Base-by-base conservation (phyloP, 2,113 vertebrate genomes). In the Cephalopterus ornatus region DNA sequence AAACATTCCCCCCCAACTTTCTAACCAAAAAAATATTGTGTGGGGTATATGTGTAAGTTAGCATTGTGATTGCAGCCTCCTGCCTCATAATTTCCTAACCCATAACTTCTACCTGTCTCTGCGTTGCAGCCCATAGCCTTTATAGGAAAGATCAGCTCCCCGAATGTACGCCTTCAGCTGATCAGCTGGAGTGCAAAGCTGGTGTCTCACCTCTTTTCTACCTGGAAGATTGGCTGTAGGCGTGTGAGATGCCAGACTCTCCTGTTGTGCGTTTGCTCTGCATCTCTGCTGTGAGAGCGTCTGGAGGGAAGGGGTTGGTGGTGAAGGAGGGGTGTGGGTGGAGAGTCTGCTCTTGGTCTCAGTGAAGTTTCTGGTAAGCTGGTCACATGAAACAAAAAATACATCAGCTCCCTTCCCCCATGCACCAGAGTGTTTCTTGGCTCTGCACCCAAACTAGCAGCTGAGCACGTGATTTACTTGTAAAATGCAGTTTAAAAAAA, bases 401-500 rank as follows among this genome's bases (percentile, higher is more conserved):
- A 71, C 56, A 93, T 75, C 61, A 30, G 32, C 65, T 96, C 89
- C 93, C 94, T 67, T 95, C 95, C 97, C 91, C 94, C 93, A 52
- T 32, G 42, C 39, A 37, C 58, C 33, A 7, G 27, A 80, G 93
- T 71, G 73, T 94, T 91, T 95, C 87, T 97, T 96, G 97, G 95
- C 96, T 94, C 74, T 74, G 94, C 81, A 95, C 91, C 91, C 84
- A 76, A 95, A 88, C 53, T 85, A 85, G 86, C 92, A 77, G 87
- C 89, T 50, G 59, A 95, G 68, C 92, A 96, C 44, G 49, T 95
- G 96, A 91, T 94, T 87, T 88, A 93, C 93, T 97, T 91, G 76
- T 91, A 93, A 96, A 95, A 94, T 81, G 83, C 70, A 81, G 61
- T 56, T 53, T 53, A 14, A 2, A 50, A 37, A 71, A 70, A 28